Evolutionary conservation across 2,113 vertebrate species (phyloP), one percentile per base, ranked within the genome.

Genomic region (Plotosus lineatus): DNA sequence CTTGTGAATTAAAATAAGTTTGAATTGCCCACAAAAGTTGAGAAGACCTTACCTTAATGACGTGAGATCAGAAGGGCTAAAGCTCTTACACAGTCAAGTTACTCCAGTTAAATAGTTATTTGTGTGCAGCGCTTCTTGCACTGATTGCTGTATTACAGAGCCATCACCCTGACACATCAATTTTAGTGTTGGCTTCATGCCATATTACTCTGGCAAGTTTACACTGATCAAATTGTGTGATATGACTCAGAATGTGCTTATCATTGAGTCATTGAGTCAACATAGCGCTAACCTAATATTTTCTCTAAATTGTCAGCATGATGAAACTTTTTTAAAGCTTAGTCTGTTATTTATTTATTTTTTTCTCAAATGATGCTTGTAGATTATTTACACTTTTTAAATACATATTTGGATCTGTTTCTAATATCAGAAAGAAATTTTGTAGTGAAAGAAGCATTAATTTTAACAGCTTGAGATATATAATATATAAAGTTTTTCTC

Each of bases 161-260:
- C 38, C 31, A 23, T 51, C 15, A 26, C 5, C 3, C 26, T 73
- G 33, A 55, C 50, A 44, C 38, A 79, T 33, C 15, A 75, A 81
- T 60, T 48, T 65, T 77, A 3, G 31, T 50, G 56, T 19, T 81
- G 44, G 31, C 74, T 55, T 40, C 33, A 31, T 42, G 31, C 14
- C 78, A 28, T 51, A 79, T 76, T 58, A 36, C 53, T 40, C 53
- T 61, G 50, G 17, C 61, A 82, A 71, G 58, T 56, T 65, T 17
- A 78, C 31, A 68, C 33, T 38, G 23, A 68, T 71, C 58, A 78
- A 68, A 65, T 75, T n/a, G 55, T 76, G 76, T 85, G 77, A 76
- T n/a, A 82, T 71, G 40, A 56, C 61, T 79, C 76, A 40, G 31
- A 75, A 51, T 79, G 42, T 17, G 33, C 68, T 75, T 44, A 68